Conservation (phyloP, 2,113 vertebrate species). For the Glareola pratincola region DNA sequence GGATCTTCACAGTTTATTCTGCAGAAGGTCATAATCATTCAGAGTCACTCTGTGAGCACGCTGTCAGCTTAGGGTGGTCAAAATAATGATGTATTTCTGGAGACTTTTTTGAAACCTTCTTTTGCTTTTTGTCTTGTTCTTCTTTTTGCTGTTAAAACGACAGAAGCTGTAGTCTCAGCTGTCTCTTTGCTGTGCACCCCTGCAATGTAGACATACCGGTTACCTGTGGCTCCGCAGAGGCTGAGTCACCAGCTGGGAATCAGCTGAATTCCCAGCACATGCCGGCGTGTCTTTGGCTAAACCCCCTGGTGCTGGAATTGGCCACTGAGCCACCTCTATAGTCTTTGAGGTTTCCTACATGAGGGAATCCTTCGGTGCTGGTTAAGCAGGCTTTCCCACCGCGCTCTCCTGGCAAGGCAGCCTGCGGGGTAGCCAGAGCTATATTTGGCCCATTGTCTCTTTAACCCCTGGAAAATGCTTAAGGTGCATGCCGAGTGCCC, state of each 20-base stretch:
- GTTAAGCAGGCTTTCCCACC: slow-evolving; percentile 34
- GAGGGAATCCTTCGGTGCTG: slow-evolving; percentile 40
- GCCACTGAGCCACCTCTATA: slow-evolving; percentile 4
- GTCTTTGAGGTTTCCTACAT: slow-evolving; percentile 32
- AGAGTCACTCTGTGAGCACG: neutral
- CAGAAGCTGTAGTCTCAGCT: neutral
- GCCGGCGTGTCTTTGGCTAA: neutral
- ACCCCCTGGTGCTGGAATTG: neutral
- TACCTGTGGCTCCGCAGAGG: neutral
- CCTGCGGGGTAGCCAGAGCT: neutral
- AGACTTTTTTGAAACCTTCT: neutral
- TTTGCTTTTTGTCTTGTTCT: neutral
- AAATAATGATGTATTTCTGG: neutral
- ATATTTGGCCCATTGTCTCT: neutral
- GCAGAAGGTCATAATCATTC: neutral
- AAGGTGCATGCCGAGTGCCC: neutral
- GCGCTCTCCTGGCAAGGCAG: neutral
- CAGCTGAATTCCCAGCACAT: slow-evolving; percentile 19
- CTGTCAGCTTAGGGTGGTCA: neutral
- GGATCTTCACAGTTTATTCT: neutral
- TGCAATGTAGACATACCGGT: neutral
- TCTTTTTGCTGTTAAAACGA: neutral
- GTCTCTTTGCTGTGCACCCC: neutral
- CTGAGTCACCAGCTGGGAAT: slow-evolving; percentile 1
- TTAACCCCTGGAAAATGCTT: neutral